Percentiles rank a stretch among this genome's conserved stretches.
These are phyloP conservation scores for Nomada fucata DNA, from an alignment of 2,888 invertebrate species.

Conservation along the genomic window DNA sequence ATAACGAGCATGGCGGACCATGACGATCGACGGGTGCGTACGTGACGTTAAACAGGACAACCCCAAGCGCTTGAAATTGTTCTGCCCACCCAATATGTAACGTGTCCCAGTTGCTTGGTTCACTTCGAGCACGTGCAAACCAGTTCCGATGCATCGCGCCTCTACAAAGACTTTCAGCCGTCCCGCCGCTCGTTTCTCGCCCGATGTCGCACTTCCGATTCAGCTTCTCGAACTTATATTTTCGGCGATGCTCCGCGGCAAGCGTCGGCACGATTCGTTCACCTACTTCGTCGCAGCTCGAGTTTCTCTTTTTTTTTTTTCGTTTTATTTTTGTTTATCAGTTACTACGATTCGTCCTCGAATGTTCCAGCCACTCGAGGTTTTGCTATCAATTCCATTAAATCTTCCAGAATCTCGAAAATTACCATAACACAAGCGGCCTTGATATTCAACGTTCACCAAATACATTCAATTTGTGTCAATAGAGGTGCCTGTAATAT, in stretches of 20 bases:
- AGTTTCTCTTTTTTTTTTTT: slow-evolving; percentile 33
- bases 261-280: slow-evolving; percentile 37
- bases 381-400: background rate
- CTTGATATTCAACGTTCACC: too few species aligned
- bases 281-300: slow-evolving; percentile 16
- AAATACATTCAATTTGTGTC: too few species aligned
- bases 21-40: background rate
- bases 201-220: slow-evolving; percentile 12
- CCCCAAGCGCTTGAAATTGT: slow-evolving; percentile 33
- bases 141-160: slow-evolving; percentile 59
- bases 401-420: background rate
- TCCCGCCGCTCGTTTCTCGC: slow-evolving; percentile 6
- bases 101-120: slow-evolving; percentile 73
- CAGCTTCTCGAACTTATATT: background rate
- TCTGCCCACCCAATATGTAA: slow-evolving; percentile 60
- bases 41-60: slow-evolving; percentile 21
- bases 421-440: background rate
- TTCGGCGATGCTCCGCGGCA: background rate
- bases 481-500: background rate
- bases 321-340: background rate
- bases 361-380: background rate
- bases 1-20: too few species aligned
- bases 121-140: slow-evolving; percentile 67
- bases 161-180: slow-evolving; percentile 62
- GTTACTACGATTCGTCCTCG: too few species aligned